Conservation (phyloP, 2,113 vertebrate species). For the Benitochromis conjunctus region DNA sequence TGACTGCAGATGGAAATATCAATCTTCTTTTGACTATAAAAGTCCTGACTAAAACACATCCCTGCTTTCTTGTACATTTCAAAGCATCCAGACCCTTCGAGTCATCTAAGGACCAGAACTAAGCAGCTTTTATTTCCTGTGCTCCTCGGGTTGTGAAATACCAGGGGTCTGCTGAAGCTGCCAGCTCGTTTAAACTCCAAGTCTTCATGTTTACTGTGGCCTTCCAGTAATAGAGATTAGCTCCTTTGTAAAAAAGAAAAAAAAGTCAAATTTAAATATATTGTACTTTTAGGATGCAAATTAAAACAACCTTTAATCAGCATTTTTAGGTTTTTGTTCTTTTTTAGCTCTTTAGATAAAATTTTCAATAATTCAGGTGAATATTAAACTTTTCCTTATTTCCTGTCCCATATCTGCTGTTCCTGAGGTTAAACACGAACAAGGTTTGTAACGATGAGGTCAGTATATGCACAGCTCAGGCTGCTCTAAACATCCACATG, state of each 20-base stretch:
- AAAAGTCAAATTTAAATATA: not conserved
- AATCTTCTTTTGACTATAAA: not conserved
- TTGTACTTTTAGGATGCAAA: not conserved
- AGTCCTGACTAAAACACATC: not conserved
- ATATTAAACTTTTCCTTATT: not conserved
- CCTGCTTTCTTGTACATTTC: not conserved
- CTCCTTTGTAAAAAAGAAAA: not conserved
- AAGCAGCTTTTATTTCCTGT: not conserved
- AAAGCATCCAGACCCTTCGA: not conserved
- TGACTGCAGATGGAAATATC: not conserved
- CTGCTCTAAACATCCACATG: not conserved
- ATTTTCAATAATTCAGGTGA: not conserved
- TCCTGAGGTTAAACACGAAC: no score
- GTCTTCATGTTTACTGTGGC: not conserved
- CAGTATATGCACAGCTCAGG: not conserved
- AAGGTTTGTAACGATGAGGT: not conserved
- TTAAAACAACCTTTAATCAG: not conserved
- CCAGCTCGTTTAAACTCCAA: not conserved
- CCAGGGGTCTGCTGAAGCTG: not conserved
- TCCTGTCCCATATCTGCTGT: not conserved
- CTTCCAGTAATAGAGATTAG: not conserved
- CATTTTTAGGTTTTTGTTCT: not conserved
- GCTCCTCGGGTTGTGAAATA: not conserved
- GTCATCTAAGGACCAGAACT: not conserved
- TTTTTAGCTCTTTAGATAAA: not conserved